Base-by-base conservation (phyloP, 2,888 invertebrate genomes). In the Tuta absoluta region DNA sequence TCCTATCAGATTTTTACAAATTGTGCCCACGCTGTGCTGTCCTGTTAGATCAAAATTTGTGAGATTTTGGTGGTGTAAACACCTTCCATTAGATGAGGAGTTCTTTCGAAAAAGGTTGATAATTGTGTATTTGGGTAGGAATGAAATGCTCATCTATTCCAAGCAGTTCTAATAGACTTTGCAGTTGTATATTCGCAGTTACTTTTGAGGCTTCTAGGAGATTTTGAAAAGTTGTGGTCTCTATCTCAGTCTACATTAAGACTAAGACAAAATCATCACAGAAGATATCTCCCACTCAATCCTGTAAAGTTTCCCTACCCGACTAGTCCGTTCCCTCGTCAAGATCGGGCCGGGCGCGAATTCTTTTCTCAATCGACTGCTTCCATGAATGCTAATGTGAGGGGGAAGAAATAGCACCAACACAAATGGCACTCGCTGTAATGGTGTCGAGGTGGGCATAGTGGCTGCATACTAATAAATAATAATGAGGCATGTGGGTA, bases 361-460 rank as follows among this genome's bases (percentile, higher is more conserved):
- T 88, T 87, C 86, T 88, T 87, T 89, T 86, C 87, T 85, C 89
- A 83, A 90, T 89, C 87, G 89, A 86, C 81, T 86, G 86, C 86
- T 85, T 86, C 85, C 84, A 89, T 91, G 91, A 89, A 91, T 91
- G 89, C 90, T 91, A 90, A 90, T 90, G 86, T 77, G 70, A 71
- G 69, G 82, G 81, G 83, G 80, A 77, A 75, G 78, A 80, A 84
- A 81, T 79, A 81, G 79, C 82, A 81, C 77, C 81, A 80, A 81
- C 76, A 77, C 81, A 82, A 86, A 86, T 81, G 79, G 78, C 81
- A 79, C 76, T 75, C 73, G 71, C 79, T 77, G 76, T 82, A 83
- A 86, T 80, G 77, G 80, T 75, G 72, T 69, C 69, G 66, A 61
- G 61, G 61, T 61, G 61, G 61, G 49, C 49, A 28, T 48, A 33